Evolutionary conservation across 2,113 vertebrate species (phyloP), one percentile per base, ranked within the genome.

Genomic region (Vulpes ferrilata): DNA sequence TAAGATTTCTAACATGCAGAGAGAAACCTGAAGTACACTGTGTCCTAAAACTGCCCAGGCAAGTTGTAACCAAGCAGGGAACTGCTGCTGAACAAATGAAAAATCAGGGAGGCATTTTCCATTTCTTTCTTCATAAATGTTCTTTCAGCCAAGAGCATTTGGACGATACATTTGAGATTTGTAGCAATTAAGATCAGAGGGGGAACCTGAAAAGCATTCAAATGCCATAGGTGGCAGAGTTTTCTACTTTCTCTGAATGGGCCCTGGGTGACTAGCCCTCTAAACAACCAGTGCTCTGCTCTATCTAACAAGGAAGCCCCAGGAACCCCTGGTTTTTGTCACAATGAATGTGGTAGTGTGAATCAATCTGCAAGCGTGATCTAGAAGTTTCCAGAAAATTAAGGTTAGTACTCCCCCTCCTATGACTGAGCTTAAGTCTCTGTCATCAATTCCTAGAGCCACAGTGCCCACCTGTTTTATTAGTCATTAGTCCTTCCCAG

Each of bases 1-100:
- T 96, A 98, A 89, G 82, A 98, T 83, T 98, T 98, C 97, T 85
- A 92, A 93, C 98, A 95, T 84, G 97, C 89, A 98, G 98, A 98
- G 95, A 98, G 80, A 98, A 76, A 19, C 35, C 93, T 90, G 96
- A 94, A 98, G 90, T 11, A 90, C 35, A 65, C n/a, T 88, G 35
- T 87, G 97, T 82, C 95, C 92, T 60, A 92, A 86, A 93, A 96
- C 88, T 94, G 85, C 95, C 86, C 91, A 76, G 85, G 97, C 95
- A 97, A 93, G 80, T 15, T 95, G 86, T 91, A 64, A 86, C 96
- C 96, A 96, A 38, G 87, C 89, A 71, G 82, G 92, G 88, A n/a
- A 83, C 97, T 82, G 92, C 82, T n/a, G 27, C 89, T 85, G 84
- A 38, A 96, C 95, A 98, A 97, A 98, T 82, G 43, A 97, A 96